These are phyloP conservation scores for Elysia crispata DNA, from an alignment of 2,888 invertebrate genomes.

Conservation along the genomic window DNA sequence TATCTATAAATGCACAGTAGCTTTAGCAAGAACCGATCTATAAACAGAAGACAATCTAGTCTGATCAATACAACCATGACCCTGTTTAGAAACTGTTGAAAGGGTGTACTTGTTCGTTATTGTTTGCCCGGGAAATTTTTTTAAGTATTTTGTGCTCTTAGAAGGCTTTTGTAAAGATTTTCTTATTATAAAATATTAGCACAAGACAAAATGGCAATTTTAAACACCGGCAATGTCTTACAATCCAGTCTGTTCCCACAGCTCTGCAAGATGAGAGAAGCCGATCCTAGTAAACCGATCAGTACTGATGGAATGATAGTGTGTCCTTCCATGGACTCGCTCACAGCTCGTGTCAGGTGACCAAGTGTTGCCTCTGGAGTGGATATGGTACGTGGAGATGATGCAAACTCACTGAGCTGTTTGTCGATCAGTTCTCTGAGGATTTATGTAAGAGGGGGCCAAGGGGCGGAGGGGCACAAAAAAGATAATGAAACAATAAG, in stretches of 20 bases:
- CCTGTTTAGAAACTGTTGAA: too few relatives aligned
- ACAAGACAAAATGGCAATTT: too few relatives aligned
- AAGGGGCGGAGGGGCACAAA: too few relatives aligned
- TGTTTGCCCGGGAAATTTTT: too few relatives aligned
- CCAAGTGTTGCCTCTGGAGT: slow-evolving; percentile 53
- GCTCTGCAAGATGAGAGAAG: slow-evolving; percentile 66
- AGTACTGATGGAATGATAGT: slow-evolving; percentile 71
- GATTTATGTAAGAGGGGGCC: not conserved
- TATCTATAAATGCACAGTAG: too few relatives aligned
- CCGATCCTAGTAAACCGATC: slow-evolving; percentile 69
- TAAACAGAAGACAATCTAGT: too few relatives aligned
- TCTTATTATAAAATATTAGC: too few relatives aligned
- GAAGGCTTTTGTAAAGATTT: too few relatives aligned
- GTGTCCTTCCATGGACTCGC: slow-evolving; percentile 63
- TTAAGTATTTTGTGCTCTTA: too few relatives aligned
- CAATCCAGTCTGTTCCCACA: slow-evolving; percentile 39
- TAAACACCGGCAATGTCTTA: not conserved
- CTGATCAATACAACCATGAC: too few relatives aligned
- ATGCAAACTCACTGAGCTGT: slow-evolving; percentile 22
- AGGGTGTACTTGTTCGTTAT: too few relatives aligned
- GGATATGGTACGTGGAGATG: not conserved
- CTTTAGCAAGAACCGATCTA: too few relatives aligned
- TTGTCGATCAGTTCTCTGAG: slow-evolving; percentile 37
- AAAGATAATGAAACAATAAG: not conserved
- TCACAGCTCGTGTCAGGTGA: slow-evolving; percentile 59